A percentile compares a stretch with the other conserved stretches of the same genome.
These are phyloP conservation scores for Sepiola atlantica DNA, from an alignment of 2,888 invertebrate genomes.

Conservation along the genomic window DNA sequence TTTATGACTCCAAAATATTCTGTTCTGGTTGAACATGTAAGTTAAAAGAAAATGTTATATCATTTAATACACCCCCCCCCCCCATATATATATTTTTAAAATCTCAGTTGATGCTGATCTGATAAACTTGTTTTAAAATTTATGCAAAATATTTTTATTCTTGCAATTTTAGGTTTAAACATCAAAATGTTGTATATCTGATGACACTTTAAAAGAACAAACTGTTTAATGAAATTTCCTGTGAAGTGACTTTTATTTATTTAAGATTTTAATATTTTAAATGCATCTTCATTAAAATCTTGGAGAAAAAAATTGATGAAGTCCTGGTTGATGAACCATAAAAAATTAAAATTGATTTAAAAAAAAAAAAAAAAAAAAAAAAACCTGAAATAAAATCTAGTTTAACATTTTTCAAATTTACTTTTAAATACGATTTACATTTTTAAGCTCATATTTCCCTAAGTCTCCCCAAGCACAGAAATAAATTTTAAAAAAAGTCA, in stretches of 20 bases:
- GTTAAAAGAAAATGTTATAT: no score
- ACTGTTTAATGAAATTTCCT: neutral
- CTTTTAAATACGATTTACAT: neutral
- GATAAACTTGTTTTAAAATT: neutral
- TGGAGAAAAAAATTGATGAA: neutral
- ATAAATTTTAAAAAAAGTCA: no score
- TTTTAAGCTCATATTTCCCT: neutral
- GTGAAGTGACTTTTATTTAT: neutral
- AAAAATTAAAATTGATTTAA: neutral
- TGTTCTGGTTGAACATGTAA: no score
- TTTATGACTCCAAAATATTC: no score
- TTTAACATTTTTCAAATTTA: neutral
- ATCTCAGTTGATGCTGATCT: no score
- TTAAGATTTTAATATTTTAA: neutral
- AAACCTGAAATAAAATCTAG: no score
- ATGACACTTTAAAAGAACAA: neutral
- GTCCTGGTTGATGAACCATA: no score
- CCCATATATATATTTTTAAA: no score
- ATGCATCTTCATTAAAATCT: neutral
- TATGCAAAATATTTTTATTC: neutral
- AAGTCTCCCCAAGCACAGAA: no score
- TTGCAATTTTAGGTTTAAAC: neutral
- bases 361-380: neutral
- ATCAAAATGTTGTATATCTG: neutral
- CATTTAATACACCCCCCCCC: no score